Evolutionary conservation across 92 coral and sea anemone genomes (phyloP), one percentile per base, ranked within the genome.

Genomic region (Porites cylindrica): DNA sequence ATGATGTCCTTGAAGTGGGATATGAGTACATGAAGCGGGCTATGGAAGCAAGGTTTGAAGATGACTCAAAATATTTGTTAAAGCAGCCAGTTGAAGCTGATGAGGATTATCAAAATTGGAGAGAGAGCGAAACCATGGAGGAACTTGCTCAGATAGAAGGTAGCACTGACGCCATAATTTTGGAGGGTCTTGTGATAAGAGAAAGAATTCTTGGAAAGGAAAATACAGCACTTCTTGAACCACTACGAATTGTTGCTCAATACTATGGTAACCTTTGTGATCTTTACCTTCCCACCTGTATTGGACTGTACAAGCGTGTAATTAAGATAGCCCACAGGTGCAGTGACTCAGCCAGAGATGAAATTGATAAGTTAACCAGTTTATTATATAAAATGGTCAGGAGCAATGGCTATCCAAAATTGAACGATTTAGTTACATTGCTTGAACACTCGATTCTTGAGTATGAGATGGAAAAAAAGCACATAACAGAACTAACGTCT

Each of bases 101-200:
- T 5, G 84, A 91, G 24, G 94, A 80, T 12, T 93, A 91, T 59
- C 94, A 93, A 59, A 85, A 78, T 38, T 84, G 90, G 76, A 66
- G 54, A 21, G 96, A 93, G 16, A 78, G 96, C 60, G 90, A 88
- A 76, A 93, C 89, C 24, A 16, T 86, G 19, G 89, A 85, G 24
- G 92, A 91, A 38, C 88, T 93, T 11, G 70, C 86, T 66, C 24
- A 50, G 4, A 77, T 93, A 21, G 76, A 79, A 72, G 87, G 88
- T 12, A 72, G 85, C 51, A 65, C 70, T 3, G 88, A 80, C 72
- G 94, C 96, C 8, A 84, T 91, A 32, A 92, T 83, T 26, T 76
- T 93, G 88, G 96, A 93, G 72, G 96, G 96, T 1, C 77, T 93
- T 1, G 67, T 91, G 8, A 76, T 91, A 17, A 68, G 92, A 76